phyloP scores from a whole-genome alignment of 2,113 vertebrate genomes.

The Takifugu flavidus region DNA sequence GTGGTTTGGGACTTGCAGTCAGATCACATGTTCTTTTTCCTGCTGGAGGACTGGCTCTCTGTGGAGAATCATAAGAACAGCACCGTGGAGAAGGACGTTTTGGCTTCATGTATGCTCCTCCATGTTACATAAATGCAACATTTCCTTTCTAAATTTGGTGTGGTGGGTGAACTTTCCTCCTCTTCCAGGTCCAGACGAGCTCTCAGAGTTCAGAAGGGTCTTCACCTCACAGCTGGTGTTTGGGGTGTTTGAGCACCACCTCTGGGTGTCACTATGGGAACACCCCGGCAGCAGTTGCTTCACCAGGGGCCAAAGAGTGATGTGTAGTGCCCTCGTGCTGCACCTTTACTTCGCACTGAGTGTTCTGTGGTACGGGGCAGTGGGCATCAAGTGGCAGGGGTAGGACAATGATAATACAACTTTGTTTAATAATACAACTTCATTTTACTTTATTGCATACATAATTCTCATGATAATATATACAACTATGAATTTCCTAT shows the following conservation, averaged over 20 bases:
- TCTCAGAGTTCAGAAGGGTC: conserved; percentile 67
- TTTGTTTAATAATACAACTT: background rate
- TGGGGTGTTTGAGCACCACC: conserved; percentile 75
- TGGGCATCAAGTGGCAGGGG: conserved; percentile 59
- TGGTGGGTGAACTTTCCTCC: background rate
- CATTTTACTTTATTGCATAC: background rate
- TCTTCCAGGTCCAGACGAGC: conserved; percentile 73
- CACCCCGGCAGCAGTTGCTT: conserved; percentile 71
- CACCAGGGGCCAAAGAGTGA: conserved; percentile 77
- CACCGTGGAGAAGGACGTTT: conserved; percentile 76
- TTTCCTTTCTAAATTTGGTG: background rate
- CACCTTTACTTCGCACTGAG: conserved; percentile 74
- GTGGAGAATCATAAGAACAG: conserved; percentile 76
- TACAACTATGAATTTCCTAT: background rate
- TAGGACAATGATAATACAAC: conserved; percentile 21
- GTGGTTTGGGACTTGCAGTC: conserved; percentile 79
- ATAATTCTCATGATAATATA: background rate
- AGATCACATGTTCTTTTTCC: conserved; percentile 79
- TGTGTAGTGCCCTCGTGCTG: conserved; percentile 69
- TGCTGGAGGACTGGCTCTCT: conserved; percentile 81
- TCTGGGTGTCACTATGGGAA: conserved; percentile 80
- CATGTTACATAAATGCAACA: background rate
- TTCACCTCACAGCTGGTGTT: conserved; percentile 72
- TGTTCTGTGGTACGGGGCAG: conserved; percentile 75
- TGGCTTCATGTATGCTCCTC: conserved; percentile 74